These are phyloP conservation scores for Lophius americanus DNA, from an alignment of 2,797 vertebrate species.

Conservation along the genomic window DNA sequence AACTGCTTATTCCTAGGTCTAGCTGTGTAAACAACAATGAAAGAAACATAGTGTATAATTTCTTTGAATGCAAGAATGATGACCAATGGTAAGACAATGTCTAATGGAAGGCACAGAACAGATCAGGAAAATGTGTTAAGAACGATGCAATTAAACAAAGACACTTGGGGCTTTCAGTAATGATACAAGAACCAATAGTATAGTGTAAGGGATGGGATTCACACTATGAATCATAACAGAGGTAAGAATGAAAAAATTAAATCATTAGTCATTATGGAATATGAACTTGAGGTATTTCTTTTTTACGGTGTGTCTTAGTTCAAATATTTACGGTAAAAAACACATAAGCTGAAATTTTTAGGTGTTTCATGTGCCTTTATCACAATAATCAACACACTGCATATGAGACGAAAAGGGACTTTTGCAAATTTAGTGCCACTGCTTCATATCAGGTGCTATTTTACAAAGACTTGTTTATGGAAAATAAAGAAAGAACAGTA, in stretches of 20 bases:
- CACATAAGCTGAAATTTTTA: conserved; percentile 13
- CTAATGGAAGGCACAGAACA: too few relatives aligned
- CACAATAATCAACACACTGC: conserved; percentile 2
- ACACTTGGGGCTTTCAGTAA: conserved; percentile 35
- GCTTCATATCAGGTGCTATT: not conserved
- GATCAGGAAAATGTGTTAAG: too few relatives aligned
- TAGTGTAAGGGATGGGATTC: not conserved
- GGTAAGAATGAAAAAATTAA: not conserved
- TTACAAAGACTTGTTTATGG: not conserved
- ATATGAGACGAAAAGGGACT: not conserved
- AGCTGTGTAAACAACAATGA: too few relatives aligned
- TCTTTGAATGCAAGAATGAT: too few relatives aligned
- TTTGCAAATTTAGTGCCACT: conserved; percentile 1
- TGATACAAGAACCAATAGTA: conserved; percentile 1
- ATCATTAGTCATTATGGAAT: conserved; percentile 1
- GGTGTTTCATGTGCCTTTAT: conserved; percentile 25
- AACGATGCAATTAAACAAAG: conserved; percentile 25
- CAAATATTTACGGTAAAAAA: conserved; percentile 9
- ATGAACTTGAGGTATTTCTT: conserved; percentile 13
- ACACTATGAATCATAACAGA: conserved; percentile 1
- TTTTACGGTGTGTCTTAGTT: conserved; percentile 8
- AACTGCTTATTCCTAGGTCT: too few relatives aligned
- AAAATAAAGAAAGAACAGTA: not conserved
- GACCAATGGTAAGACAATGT: too few relatives aligned
- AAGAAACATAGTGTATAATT: too few relatives aligned